These are phyloP conservation scores for Lycia hirtaria DNA, from an alignment of 2,888 invertebrate genomes.

Conservation along the genomic window DNA sequence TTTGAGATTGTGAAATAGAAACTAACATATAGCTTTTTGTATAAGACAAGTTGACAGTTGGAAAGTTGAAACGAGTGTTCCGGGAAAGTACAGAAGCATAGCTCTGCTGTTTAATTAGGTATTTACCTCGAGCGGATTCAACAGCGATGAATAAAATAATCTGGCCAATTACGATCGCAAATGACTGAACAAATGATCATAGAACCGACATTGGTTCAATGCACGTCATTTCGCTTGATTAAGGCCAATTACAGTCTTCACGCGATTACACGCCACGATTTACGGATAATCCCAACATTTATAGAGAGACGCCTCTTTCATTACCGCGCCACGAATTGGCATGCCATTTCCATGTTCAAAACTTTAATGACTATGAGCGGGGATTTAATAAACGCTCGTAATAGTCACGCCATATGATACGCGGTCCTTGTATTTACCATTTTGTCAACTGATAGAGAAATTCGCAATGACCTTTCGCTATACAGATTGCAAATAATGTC, in stretches of 20 bases:
- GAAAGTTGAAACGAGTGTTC: slow-evolving; percentile 16
- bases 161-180: slow-evolving; percentile 55
- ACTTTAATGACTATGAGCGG: slow-evolving; percentile 58
- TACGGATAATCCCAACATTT: slow-evolving; percentile 72
- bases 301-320: slow-evolving; percentile 70
- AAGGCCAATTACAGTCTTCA: slow-evolving; percentile 75
- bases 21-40: slow-evolving; percentile 25
- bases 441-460: slow-evolving; percentile 54
- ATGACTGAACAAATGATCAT: slow-evolving; percentile 47
- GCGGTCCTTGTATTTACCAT: slow-evolving; percentile 55
- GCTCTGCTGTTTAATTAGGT: not conserved
- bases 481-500: slow-evolving; percentile 28
- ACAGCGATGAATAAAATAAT: slow-evolving; percentile 53
- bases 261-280: slow-evolving; percentile 75
- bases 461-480: slow-evolving; percentile 26
- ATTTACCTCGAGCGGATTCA: slow-evolving; percentile 38
- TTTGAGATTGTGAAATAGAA: slow-evolving; percentile 23
- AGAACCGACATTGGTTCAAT: slow-evolving; percentile 50
- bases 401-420: slow-evolving; percentile 53
- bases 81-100: slow-evolving; percentile 40
- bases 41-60: slow-evolving; percentile 28
- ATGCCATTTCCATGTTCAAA: slow-evolving; percentile 67
- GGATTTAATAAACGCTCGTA: slow-evolving; percentile 53
- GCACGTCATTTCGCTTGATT: slow-evolving; percentile 77
- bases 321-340: slow-evolving; percentile 66